These are phyloP conservation scores for Pelodytes ibericus DNA, from an alignment of 2,797 vertebrate genomes.

Conservation along the genomic window DNA sequence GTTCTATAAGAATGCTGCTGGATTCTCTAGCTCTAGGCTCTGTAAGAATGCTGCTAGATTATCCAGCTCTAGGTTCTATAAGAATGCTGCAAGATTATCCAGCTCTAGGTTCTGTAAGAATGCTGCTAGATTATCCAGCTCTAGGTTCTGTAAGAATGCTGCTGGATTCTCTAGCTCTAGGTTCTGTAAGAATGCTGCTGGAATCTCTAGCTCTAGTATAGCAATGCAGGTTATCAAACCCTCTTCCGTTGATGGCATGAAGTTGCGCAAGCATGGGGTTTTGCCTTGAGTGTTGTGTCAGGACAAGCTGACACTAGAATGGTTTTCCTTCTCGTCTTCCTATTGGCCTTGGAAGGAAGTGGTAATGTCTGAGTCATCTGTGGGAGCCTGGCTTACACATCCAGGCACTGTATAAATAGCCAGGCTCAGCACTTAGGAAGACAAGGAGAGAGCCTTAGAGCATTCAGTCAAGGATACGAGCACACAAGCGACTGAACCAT, in stretches of 20 bases:
- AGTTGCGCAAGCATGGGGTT: slow-evolving; percentile 55
- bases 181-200: too few species aligned
- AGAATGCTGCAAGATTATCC: too few species aligned
- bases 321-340: slow-evolving; percentile 38
- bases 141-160: too few species aligned
- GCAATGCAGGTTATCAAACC: not conserved
- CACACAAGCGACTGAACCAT: slow-evolving; percentile 52
- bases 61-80: too few species aligned
- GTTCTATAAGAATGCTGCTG: too few species aligned
- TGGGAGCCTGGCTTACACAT: slow-evolving; percentile 36
- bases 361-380: slow-evolving; percentile 69
- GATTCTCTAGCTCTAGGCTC: too few species aligned
- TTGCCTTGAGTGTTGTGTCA: slow-evolving; percentile 58
- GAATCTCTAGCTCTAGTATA: too few species aligned
- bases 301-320: slow-evolving; percentile 40
- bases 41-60: too few species aligned
- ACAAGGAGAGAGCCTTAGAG: not conserved
- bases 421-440: slow-evolving; percentile 6
- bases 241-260: slow-evolving; percentile 31
- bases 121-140: too few species aligned
- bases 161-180: too few species aligned
- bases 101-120: too few species aligned
- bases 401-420: slow-evolving; percentile 66
- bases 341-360: slow-evolving; percentile 67
- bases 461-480: not conserved